A percentile compares a stretch with the other conserved stretches of the same genome.
Conservation (phyloP, 2,797 vertebrate species). For the Poeciliopsis paucimaculata region DNA sequence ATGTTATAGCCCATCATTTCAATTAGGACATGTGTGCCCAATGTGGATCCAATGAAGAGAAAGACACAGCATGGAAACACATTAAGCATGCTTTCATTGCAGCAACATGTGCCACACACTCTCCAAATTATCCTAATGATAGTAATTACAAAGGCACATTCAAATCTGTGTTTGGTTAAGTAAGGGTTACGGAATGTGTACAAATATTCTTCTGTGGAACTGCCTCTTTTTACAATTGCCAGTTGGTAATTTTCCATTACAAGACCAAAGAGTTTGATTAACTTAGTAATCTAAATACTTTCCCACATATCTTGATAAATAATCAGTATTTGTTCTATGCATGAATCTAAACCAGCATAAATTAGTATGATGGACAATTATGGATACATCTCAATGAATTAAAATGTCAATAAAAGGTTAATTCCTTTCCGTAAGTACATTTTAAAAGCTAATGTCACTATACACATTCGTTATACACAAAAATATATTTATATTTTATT, state of each 20-base stretch:
- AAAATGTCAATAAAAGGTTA: background rate
- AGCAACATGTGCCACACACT: conserved; percentile 67
- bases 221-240: conserved; percentile 17
- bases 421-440: background rate
- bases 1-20: conserved; percentile 72
- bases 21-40: conserved; percentile 71
- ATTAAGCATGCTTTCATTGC: conserved; percentile 70
- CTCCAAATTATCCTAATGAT: conserved; percentile 74
- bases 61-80: conserved; percentile 69
- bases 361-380: background rate
- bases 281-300: background rate
- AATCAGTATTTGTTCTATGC: background rate
- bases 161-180: conserved; percentile 68
- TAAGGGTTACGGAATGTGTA: conserved; percentile 56
- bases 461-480: background rate
- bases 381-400: background rate
- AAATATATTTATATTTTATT: background rate
- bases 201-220: conserved; percentile 43
- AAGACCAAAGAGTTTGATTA: conserved; percentile 6
- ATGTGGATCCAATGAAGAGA: conserved; percentile 65
- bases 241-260: background rate
- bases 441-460: background rate
- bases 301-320: background rate
- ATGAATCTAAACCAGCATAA: background rate
- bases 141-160: conserved; percentile 73